Evolutionary conservation across 1,140 invertebrate species (phyloP).

Genomic region (Hycleus cichorii): DNA sequence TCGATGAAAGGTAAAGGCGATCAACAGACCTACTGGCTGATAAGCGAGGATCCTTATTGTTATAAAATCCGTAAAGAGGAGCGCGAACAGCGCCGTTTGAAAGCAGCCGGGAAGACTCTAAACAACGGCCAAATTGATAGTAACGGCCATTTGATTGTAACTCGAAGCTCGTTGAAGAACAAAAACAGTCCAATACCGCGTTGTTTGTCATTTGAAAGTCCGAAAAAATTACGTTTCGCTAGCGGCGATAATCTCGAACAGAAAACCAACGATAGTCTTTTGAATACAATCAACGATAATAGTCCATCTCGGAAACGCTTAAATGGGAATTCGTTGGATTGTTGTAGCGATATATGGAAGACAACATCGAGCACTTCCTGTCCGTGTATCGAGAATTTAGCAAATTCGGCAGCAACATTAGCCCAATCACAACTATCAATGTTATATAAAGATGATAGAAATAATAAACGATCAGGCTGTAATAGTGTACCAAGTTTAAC

Average conservation of each 20-base stretch:
- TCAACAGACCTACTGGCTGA: conserved; percentile 78
- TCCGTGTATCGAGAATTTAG: conserved; percentile 52
- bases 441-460: conserved; percentile 31
- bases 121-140: conserved; percentile 24
- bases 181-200: conserved; percentile 44
- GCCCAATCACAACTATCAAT: conserved; percentile 36
- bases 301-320: conserved; percentile 44
- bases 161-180: conserved; percentile 60
- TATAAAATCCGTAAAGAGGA: conserved; percentile 47
- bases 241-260: conserved; percentile 48
- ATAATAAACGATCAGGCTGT: conserved; percentile 19
- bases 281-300: conserved; percentile 45
- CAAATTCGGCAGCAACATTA: conserved; percentile 35
- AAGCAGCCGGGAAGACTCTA: conserved; percentile 23
- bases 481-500: conserved; percentile 38
- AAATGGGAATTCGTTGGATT: conserved; percentile 32
- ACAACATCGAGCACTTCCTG: conserved; percentile 50
- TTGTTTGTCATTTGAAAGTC: conserved; percentile 71
- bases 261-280: conserved; percentile 26
- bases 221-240: conserved; percentile 69
- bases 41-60: conserved; percentile 61
- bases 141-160: conserved; percentile 32
- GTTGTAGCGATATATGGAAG: conserved; percentile 42
- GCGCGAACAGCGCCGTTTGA: conserved; percentile 42
- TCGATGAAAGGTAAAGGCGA: conserved; percentile 83